These are phyloP conservation scores for Eptesicus fuscus DNA, from an alignment of 2,113 vertebrate species.

Conservation along the genomic window DNA sequence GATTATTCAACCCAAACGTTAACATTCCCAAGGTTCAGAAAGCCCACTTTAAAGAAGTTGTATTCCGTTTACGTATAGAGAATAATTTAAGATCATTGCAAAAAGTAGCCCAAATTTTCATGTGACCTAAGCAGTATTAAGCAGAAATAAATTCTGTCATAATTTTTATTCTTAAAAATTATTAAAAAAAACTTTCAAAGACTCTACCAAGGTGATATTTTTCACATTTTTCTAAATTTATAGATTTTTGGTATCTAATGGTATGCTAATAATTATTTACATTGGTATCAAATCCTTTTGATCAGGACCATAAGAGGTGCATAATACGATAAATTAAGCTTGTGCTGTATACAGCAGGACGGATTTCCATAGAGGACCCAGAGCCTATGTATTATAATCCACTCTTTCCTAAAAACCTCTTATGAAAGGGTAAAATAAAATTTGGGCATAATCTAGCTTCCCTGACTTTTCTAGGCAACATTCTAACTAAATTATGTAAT, in stretches of 20 bases:
- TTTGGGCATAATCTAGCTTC: not conserved
- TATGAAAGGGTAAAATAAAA: not conserved
- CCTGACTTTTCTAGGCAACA: not conserved
- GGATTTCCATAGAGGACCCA: not conserved
- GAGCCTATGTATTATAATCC: not conserved
- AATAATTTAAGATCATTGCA: not conserved
- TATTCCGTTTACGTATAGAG: not conserved
- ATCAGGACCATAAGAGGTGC: not conserved
- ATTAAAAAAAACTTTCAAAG: not conserved
- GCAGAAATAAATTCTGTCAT: not conserved
- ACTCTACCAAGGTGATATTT: not conserved
- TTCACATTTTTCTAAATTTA: not conserved
- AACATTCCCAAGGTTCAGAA: not conserved
- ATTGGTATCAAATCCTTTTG: not conserved
- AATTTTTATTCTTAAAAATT: slow-evolving; percentile 13
- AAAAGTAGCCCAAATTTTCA: not conserved
- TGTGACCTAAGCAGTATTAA: not conserved
- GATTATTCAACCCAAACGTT: not conserved
- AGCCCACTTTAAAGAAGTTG: not conserved
- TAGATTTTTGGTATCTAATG: not conserved
- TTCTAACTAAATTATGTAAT: not conserved
- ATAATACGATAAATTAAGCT: not conserved
- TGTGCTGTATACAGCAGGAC: not conserved
- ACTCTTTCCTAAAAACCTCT: not conserved
- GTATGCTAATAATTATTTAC: not conserved